Evolutionary conservation across 2,888 invertebrate genomes (phyloP).

Genomic region (Mystacides longicornis): DNA sequence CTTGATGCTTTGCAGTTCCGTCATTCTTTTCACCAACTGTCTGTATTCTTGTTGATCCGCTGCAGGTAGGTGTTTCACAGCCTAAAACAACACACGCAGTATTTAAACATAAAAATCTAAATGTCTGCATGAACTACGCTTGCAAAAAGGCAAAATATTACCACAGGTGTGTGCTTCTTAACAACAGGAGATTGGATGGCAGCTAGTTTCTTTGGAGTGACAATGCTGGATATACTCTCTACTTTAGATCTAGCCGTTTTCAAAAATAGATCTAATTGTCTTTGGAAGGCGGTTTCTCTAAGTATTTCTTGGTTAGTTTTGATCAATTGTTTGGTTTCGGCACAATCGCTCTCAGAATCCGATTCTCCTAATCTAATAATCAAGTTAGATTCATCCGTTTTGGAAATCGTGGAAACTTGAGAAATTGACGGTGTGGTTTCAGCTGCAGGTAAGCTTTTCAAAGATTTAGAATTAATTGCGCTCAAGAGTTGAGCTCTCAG

Average conservation of each 20-base stretch:
- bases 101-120: no score
- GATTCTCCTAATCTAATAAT: slow-evolving; percentile 43
- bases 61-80: slow-evolving; percentile 43
- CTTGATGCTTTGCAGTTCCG: slow-evolving; percentile 44
- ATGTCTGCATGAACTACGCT: background rate
- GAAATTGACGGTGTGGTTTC: slow-evolving; percentile 21
- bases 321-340: slow-evolving; percentile 45
- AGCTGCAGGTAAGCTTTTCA: slow-evolving; percentile 43
- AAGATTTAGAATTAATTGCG: slow-evolving; percentile 40
- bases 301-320: slow-evolving; percentile 46
- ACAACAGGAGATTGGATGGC: background rate
- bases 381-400: slow-evolving; percentile 30
- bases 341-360: slow-evolving; percentile 47
- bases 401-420: background rate
- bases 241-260: slow-evolving; percentile 36
- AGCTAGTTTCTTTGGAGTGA: background rate
- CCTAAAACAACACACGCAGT: slow-evolving; percentile 34
- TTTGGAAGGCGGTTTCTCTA: slow-evolving; percentile 42
- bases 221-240: slow-evolving; percentile 1
- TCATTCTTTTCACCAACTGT: slow-evolving; percentile 44
- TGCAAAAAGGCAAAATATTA: slow-evolving; percentile 23
- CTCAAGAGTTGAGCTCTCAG: slow-evolving; percentile 52
- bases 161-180: slow-evolving; percentile 42
- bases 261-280: slow-evolving; percentile 41
- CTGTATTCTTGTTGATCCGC: slow-evolving; percentile 46